Evolutionary conservation across 2,797 vertebrate genomes (phyloP), one percentile per base, ranked within the genome.

Genomic region (Acipenser oxyrinchus): DNA sequence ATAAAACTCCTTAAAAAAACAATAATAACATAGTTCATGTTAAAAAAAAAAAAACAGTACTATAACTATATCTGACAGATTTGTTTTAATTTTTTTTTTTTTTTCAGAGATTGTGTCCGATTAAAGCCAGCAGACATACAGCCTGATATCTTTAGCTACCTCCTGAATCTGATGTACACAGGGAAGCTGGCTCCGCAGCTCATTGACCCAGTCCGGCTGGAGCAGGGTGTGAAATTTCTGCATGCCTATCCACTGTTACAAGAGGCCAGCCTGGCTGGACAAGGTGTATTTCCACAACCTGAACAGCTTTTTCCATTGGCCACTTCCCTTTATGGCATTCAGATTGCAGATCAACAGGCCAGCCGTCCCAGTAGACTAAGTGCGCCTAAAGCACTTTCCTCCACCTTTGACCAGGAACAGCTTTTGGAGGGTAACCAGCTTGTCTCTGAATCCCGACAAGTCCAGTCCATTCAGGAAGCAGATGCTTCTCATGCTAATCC

Each of bases 111-210:
- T 83, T 99, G 95, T 72, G 96, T 99, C 66, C 95, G 96, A 61
- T 86, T 99, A 85, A 98, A 99, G 80, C 92, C 95, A 0, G 87
- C 90, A 0, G 97, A 99, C 86, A 98, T 99, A 73, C 96, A 99
- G 83, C 97, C 97, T 0, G 97, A 99, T 76, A 99, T 99, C 83
- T 99, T 99, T 91, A 99, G 97, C 87, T 99, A 99, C 84, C 94
- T 99, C 70, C 89, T 99, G 75, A 98, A 99, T 80, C 83, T 99
- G 86, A 99, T 99, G 97, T 99, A 99, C 84, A 99, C 97, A 0
- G 97, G 97, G 65, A 98, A 98, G 84, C 95, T 99, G 72, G 94
- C 96, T 0, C 95, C 96, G 0, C 96, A 99, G 75, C 83, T 98
- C 13, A 99, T 99, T 18, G 97, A 99, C 80, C 97, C 96, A 0